Evolutionary conservation across 2,797 vertebrate genomes (phyloP).

Genomic region (Cyclura pinguis): DNA sequence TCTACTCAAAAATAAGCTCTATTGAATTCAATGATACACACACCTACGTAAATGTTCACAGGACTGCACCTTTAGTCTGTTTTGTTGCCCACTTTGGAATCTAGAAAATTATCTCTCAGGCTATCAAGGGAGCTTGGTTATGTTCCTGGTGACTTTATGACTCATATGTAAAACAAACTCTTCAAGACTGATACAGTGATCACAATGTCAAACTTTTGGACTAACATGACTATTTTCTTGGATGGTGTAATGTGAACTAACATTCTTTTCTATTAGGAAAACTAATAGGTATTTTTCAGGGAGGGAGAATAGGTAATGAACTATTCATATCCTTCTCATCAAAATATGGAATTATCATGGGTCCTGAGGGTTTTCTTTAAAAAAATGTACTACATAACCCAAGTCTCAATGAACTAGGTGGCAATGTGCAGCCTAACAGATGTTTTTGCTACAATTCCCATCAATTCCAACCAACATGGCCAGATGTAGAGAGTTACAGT

Average conservation of each 20-base stretch:
- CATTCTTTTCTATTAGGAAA: neutral
- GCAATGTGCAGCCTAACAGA: neutral
- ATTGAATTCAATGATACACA: neutral
- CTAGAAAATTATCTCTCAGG: neutral
- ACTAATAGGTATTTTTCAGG: neutral
- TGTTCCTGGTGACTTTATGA: neutral
- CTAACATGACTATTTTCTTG: neutral
- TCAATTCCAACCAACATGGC: neutral
- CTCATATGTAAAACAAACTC: neutral
- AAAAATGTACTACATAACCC: neutral
- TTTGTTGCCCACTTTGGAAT: neutral
- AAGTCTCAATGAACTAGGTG: neutral
- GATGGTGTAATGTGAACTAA: neutral
- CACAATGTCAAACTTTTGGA: slow-evolving; percentile 1
- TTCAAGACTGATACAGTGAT: neutral
- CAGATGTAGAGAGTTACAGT: neutral
- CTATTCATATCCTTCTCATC: neutral
- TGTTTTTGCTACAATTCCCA: neutral
- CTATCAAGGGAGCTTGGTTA: neutral
- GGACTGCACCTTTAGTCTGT: neutral
- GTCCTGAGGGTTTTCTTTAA: neutral
- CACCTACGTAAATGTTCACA: neutral
- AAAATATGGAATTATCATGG: neutral
- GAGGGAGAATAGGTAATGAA: too few species aligned
- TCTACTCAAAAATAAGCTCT: neutral